phyloP scores from a whole-genome alignment of 2,888 invertebrate species.

The Oligia strigilis region DNA sequence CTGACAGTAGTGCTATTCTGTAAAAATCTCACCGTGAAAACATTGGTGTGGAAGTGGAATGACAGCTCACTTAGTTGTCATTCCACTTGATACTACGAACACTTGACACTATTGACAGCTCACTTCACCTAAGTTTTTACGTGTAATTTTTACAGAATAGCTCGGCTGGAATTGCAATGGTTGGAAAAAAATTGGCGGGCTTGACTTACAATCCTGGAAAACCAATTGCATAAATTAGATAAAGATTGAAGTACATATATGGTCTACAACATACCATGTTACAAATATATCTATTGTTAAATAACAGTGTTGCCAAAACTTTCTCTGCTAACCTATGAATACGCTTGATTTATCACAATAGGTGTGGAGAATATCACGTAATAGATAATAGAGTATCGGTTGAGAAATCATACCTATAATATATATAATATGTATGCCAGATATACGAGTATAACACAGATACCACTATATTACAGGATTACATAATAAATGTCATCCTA shows the following conservation, averaged over 20 bases:
- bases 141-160: background rate
- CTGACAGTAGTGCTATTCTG: background rate
- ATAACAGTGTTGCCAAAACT: slow-evolving; percentile 22
- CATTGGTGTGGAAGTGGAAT: background rate
- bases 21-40: background rate
- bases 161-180: background rate
- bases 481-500: slow-evolving; percentile 32
- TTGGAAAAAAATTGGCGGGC: background rate
- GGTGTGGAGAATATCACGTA: slow-evolving; percentile 39
- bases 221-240: background rate
- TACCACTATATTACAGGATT: background rate
- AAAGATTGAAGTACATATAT: background rate
- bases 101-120: background rate
- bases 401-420: slow-evolving; percentile 8
- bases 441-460: background rate
- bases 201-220: background rate
- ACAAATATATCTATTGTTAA: slow-evolving; percentile 11
- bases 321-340: slow-evolving; percentile 43
- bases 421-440: slow-evolving; percentile 8
- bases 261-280: background rate
- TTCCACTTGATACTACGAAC: background rate
- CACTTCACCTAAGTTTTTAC: background rate
- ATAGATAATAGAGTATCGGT: slow-evolving; percentile 18
- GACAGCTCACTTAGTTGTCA: background rate
- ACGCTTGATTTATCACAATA: slow-evolving; percentile 41